Percentiles rank a stretch among this genome's conserved stretches.
These are phyloP conservation scores for Lydus trimaculatus DNA, from an alignment of 2,888 invertebrate species.

Conservation along the genomic window DNA sequence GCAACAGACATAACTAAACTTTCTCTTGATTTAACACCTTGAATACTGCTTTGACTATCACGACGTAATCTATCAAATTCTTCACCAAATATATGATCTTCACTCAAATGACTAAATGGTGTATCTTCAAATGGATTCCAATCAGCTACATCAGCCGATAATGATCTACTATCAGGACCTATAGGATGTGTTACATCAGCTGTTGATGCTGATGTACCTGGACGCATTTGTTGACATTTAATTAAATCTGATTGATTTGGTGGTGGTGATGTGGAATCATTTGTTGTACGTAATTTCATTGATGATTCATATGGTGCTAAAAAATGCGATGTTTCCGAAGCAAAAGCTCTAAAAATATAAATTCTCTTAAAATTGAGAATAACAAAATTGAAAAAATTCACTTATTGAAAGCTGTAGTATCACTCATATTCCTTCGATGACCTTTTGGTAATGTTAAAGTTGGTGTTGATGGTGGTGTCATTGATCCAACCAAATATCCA, in stretches of 20 bases:
- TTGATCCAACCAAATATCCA: constrained; percentile 50
- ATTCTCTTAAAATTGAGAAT: constrained; percentile 35
- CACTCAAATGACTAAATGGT: constrained; percentile 76
- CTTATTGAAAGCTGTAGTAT: constrained; percentile 84
- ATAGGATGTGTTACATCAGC: constrained; percentile 54
- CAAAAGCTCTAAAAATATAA: constrained; percentile 74
- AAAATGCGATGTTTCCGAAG: constrained; percentile 77
- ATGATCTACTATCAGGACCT: constrained; percentile 53
- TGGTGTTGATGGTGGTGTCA: constrained; percentile 57
- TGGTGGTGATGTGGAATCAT: constrained; percentile 53
- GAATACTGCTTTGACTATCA: constrained; percentile 79
- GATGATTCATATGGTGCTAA: constrained; percentile 76
- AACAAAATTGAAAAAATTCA: constrained; percentile 50
- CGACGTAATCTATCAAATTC: constrained; percentile 83
- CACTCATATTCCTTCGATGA: constrained; percentile 83
- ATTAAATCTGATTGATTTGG: constrained; percentile 37
- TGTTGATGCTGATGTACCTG: constrained; percentile 58
- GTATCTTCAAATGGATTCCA: constrained; percentile 88
- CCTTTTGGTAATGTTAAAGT: constrained; percentile 61
- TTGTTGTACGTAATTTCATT: constrained; percentile 64
- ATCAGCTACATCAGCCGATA: constrained; percentile 69
- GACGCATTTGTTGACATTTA: constrained; percentile 46
- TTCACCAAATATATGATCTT: constrained; percentile 82
- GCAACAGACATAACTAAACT: constrained; percentile 73
- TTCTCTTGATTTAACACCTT: constrained; percentile 74